Percentiles rank a stretch among this genome's conserved stretches.
phyloP scores from a whole-genome alignment of 2,113 vertebrate species.

The Ceratotherium simum region DNA sequence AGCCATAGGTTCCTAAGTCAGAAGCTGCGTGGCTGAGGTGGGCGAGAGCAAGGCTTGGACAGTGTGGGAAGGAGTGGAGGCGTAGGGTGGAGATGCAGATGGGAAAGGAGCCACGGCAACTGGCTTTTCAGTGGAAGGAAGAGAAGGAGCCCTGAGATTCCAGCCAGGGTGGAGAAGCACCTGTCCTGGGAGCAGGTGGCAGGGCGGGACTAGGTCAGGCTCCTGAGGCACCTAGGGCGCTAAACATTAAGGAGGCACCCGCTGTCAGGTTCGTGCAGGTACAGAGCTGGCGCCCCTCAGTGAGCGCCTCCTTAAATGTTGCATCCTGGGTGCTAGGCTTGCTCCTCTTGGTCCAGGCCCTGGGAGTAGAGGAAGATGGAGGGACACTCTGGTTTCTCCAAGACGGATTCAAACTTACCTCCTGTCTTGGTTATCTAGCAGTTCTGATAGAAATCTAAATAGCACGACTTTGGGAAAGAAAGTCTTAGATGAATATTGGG shows the following conservation, averaged over 20 bases:
- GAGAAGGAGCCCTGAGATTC: neutral
- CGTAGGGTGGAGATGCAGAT: neutral
- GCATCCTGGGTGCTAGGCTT: neutral
- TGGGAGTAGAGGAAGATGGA: neutral
- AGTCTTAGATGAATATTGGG: neutral
- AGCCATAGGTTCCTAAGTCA: neutral
- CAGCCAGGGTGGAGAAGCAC: too few species aligned
- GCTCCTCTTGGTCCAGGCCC: neutral
- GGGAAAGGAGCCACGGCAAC: neutral
- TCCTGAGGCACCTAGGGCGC: neutral
- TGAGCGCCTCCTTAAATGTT: neutral
- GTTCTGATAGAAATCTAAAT: neutral
- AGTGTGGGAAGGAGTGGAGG: neutral
- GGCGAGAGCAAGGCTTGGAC: neutral
- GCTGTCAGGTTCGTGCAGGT: rapidly evolving
- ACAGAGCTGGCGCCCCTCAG: too few species aligned
- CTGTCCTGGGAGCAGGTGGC: neutral
- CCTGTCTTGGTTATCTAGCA: neutral
- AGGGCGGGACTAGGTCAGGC: neutral
- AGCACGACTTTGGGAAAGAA: neutral
- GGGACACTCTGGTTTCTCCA: neutral
- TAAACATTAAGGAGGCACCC: neutral
- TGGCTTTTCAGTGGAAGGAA: neutral
- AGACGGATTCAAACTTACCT: neutral
- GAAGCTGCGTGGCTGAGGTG: neutral